Evolutionary conservation across 2,888 invertebrate species (phyloP).

Genomic region (Ptilodon capucinus): DNA sequence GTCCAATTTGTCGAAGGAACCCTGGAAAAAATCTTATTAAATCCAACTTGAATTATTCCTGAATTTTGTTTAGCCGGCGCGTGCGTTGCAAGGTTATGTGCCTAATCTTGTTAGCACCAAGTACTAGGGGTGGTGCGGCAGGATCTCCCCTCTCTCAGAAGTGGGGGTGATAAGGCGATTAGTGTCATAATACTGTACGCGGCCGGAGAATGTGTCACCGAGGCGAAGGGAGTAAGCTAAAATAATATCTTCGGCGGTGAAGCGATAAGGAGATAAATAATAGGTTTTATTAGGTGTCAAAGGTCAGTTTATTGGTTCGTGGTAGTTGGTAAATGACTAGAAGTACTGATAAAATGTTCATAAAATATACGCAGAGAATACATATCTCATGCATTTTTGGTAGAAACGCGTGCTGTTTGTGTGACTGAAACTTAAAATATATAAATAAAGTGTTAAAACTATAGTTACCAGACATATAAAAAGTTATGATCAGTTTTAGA

Average conservation of each 20-base stretch:
- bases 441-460: too few relatives aligned
- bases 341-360: neutral
- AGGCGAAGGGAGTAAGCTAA: slow-evolving; percentile 10
- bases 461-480: too few relatives aligned
- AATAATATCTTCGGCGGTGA: slow-evolving; percentile 17
- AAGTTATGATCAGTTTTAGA: too few relatives aligned
- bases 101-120: slow-evolving; percentile 31
- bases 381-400: too few relatives aligned
- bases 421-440: too few relatives aligned
- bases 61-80: slow-evolving; percentile 19
- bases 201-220: slow-evolving; percentile 19
- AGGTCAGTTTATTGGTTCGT: neutral
- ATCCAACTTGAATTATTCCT: slow-evolving; percentile 6
- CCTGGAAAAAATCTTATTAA: slow-evolving; percentile 6
- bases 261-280: slow-evolving; percentile 17
- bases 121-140: slow-evolving; percentile 10
- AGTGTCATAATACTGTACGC: slow-evolving; percentile 27
- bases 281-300: slow-evolving; percentile 5
- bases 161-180: slow-evolving; percentile 34
- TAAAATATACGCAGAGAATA: too few relatives aligned
- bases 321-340: neutral
- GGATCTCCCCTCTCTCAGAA: slow-evolving; percentile 2
- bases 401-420: too few relatives aligned
- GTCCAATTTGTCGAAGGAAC: slow-evolving; percentile 11
- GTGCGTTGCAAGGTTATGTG: slow-evolving; percentile 16